phyloP scores from a whole-genome alignment of 2,888 invertebrate species.

The Imbricaverruca yamaguchii region DNA sequence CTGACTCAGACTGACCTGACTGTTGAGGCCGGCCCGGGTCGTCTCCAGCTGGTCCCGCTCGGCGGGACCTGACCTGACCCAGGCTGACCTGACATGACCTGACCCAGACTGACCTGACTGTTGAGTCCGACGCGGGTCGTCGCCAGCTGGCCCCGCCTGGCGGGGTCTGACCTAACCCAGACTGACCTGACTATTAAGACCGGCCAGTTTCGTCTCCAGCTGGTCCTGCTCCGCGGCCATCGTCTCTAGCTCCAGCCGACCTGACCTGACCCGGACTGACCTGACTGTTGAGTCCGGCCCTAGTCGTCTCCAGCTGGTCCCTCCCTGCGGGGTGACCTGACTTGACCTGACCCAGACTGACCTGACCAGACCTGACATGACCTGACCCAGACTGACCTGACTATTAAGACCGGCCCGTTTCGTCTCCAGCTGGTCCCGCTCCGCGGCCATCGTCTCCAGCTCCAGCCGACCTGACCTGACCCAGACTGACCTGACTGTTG shows the following conservation, averaged over 20 bases:
- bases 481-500: too few relatives aligned
- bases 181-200: constrained; percentile 28
- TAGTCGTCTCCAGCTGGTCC: constrained; percentile 38
- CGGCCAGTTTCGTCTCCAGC: constrained; percentile 23
- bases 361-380: too few relatives aligned
- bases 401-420: constrained; percentile 27
- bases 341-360: too few relatives aligned
- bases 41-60: constrained; percentile 52
- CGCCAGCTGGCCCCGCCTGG: constrained; percentile 55
- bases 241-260: background rate
- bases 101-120: too few relatives aligned
- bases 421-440: background rate
- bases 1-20: too few relatives aligned
- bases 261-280: too few relatives aligned
- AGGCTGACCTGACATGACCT: too few relatives aligned
- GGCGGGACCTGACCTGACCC: constrained; percentile 49
- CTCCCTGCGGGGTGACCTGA: constrained; percentile 68
- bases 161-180: too few relatives aligned
- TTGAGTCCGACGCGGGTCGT: background rate
- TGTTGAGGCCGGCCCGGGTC: too few relatives aligned
- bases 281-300: too few relatives aligned
- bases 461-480: background rate
- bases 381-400: constrained; percentile 23
- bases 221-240: background rate
- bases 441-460: background rate